Conservation (phyloP, 2,797 vertebrate species). For the Enteromius paludinosus region DNA sequence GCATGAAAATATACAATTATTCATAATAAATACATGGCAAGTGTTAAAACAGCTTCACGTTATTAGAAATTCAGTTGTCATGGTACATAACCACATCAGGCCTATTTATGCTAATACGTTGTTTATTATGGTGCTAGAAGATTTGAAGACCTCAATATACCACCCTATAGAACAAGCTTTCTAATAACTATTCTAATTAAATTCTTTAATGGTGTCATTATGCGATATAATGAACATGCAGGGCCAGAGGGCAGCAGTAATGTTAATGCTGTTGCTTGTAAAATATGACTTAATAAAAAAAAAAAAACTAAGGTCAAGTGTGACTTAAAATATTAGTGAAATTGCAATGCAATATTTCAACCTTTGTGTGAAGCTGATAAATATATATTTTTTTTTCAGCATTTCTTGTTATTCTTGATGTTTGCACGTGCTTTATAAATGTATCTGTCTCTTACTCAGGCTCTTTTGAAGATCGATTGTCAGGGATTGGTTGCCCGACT, state of each 20-base stretch:
- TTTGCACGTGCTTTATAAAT: not conserved
- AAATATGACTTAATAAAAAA: not conserved
- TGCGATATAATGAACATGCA: not conserved
- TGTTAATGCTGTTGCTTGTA: not conserved
- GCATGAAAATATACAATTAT: not conserved
- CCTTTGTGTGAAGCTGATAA: not conserved
- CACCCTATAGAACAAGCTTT: not conserved
- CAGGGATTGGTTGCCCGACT: slow-evolving; percentile 92
- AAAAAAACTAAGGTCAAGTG: not conserved
- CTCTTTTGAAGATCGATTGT: slow-evolving; percentile 95
- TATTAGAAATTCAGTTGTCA: not conserved
- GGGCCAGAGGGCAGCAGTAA: slow-evolving; percentile 6
- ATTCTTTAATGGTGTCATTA: slow-evolving; percentile 5
- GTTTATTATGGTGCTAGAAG: not conserved
- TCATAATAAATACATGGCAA: not conserved
- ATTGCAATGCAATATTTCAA: not conserved
- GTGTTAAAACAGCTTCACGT: not conserved
- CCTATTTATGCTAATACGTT: not conserved
- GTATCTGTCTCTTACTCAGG: slow-evolving; percentile 73
- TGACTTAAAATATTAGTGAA: not conserved
- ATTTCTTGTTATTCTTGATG: not conserved
- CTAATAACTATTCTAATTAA: not conserved
- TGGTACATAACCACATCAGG: not conserved
- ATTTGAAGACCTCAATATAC: not conserved
- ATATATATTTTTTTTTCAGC: not conserved